A percentile compares a stretch with the other conserved stretches of the same genome.
Conservation (phyloP, 2,888 invertebrate genomes). For the Caenorhabditis sp. region DNA sequence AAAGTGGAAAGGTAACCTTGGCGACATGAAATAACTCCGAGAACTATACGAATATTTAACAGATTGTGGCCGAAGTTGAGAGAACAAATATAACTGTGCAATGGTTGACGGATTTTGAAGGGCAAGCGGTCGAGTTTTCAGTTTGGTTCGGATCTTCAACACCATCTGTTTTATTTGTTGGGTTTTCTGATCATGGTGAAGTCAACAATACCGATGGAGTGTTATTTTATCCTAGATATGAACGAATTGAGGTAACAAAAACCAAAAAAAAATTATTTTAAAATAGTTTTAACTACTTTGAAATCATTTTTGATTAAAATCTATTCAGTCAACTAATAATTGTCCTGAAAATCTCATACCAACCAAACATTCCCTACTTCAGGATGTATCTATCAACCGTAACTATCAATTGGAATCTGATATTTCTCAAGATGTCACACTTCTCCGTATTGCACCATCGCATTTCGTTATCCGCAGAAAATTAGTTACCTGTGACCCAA, state of each 20-base stretch:
- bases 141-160: constrained; percentile 30
- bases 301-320: too few species aligned
- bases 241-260: constrained; percentile 7
- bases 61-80: constrained; percentile 25
- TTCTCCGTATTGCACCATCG: constrained; percentile 23
- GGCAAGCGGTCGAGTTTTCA: constrained; percentile 36
- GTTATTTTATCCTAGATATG: constrained; percentile 19
- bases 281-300: too few species aligned
- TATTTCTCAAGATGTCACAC: constrained; percentile 59
- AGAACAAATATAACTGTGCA: constrained; percentile 28
- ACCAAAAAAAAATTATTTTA: too few species aligned
- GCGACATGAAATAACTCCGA: background rate
- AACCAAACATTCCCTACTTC: too few species aligned
- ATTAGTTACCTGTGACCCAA: constrained; percentile 65
- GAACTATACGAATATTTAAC: constrained; percentile 1
- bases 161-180: constrained; percentile 54
- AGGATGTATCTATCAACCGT: background rate
- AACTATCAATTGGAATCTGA: constrained; percentile 32
- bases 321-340: too few species aligned
- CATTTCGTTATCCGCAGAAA: constrained; percentile 55
- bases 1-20: constrained; percentile 32
- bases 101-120: constrained; percentile 42
- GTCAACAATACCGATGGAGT: constrained; percentile 62
- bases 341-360: too few species aligned
- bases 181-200: constrained; percentile 68